Evolutionary conservation across 2,797 vertebrate species (phyloP), one percentile per base, ranked within the genome.

Genomic region (Chrosomus eos): DNA sequence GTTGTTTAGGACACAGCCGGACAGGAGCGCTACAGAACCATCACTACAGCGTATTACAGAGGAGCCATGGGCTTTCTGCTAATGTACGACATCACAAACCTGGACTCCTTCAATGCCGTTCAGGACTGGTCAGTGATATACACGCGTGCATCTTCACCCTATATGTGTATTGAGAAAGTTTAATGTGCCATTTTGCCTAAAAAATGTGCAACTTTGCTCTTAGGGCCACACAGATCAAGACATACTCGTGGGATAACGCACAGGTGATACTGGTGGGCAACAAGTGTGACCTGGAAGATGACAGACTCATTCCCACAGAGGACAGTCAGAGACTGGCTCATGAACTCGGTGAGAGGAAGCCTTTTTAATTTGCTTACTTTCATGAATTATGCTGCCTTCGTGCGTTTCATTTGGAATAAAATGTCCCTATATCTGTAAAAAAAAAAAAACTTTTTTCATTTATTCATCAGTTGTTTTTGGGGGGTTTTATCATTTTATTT

Each of bases 201-300:
- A 7, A 5, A 38, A 38, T 7, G 7, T 38, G 36, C 36, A 43
- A 43, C 43, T 43, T 48, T 55, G 85, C 9, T 48, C 53, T 11
- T 89, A 98, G 97, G 97, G 97, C 97, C 2, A 98, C 97, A 0
- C 97, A 98, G 93, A 98, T 98, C 88, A 97, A 98, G 92, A 97
- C 97, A 0, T 98, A 97, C 88, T 98, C 97, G 0, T 98, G 97
- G 97, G 97, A 98, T 91, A 97, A 98, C 0, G 96, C 97, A 75
- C 97, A 98, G 91, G 97, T 98, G 75, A 96, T 97, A 86, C 93
- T 98, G n/a, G 94, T 98, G 3, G 97, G 95, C 7, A 98, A 98
- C 93, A 98, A 98, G 85, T 97, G 96, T 89, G 97, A 98, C 90
- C 91, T 98, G 87, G 97, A 98, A 85, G 97, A 98, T 6, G 96